phyloP scores from a whole-genome alignment of 2,113 vertebrate genomes.

The Sebastes schlegelii region DNA sequence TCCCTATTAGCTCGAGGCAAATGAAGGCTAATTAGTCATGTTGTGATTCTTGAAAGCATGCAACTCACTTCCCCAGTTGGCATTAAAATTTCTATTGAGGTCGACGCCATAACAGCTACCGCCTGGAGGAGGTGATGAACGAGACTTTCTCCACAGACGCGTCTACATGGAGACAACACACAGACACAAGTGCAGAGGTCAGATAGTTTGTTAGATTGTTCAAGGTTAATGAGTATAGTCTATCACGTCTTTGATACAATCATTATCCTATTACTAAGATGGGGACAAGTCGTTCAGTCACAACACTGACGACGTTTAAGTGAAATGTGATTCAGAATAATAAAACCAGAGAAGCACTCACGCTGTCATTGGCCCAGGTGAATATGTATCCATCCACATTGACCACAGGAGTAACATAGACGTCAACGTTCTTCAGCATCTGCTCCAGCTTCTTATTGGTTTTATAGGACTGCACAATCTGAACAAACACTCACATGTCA shows the following conservation, averaged over 20 bases:
- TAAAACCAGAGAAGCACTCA: conserved; percentile 28
- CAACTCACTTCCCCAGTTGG: conserved; percentile 86
- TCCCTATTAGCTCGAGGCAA: neutral
- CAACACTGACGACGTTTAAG: neutral
- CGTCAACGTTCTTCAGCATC: conserved; percentile 82
- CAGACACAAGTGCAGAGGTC: neutral
- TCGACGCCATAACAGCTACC: conserved; percentile 81
- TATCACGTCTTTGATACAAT: neutral
- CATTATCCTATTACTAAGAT: neutral
- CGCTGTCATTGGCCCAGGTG: conserved; percentile 78
- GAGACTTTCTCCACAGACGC: conserved; percentile 86
- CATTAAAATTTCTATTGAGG: conserved; percentile 85
- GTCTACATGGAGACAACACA: conserved; percentile 64
- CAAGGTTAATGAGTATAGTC: neutral
- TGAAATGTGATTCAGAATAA: neutral
- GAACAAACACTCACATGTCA: neutral
- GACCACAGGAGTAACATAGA: conserved; percentile 85
- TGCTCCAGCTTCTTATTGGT: conserved; percentile 70
- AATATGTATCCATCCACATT: conserved; percentile 86
- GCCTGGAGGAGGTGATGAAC: conserved; percentile 56
- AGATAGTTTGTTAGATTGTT: neutral
- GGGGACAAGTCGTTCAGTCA: neutral
- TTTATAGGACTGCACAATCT: conserved; percentile 83
- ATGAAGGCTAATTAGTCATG: neutral
- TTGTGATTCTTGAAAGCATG: neutral